Conservation (phyloP, 2,797 vertebrate species). For the Vireo griseus region DNA sequence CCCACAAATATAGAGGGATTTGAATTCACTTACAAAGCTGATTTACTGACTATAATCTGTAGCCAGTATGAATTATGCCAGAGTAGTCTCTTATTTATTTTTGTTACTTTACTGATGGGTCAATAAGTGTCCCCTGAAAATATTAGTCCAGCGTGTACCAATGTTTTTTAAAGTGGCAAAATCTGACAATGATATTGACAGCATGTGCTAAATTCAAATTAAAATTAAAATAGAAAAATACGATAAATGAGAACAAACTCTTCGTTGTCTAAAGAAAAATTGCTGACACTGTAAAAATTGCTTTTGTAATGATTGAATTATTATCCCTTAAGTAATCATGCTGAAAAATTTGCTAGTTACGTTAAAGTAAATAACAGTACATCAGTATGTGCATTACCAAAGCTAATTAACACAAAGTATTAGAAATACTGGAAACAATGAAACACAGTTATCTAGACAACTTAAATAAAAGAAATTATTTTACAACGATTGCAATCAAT, state of each 20-base stretch:
- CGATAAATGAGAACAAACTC: background rate
- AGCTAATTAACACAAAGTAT: background rate
- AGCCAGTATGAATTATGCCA: background rate
- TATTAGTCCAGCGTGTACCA: background rate
- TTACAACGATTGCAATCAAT: background rate
- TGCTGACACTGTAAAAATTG: background rate
- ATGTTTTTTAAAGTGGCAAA: background rate
- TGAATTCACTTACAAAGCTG: background rate
- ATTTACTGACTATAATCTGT: background rate
- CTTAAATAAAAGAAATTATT: background rate
- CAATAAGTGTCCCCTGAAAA: background rate
- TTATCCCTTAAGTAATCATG: background rate
- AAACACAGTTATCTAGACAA: background rate
- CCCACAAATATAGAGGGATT: background rate
- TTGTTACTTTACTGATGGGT: conserved; percentile 15
- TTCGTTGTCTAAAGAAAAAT: background rate
- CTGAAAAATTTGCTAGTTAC: background rate
- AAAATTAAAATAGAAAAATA: background rate
- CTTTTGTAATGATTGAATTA: conserved; percentile 2
- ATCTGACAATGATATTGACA: background rate
- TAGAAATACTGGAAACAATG: background rate
- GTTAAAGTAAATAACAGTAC: background rate
- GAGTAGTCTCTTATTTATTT: background rate
- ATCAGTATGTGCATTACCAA: background rate
- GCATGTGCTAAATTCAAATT: background rate